Base-by-base conservation (phyloP, 2,888 invertebrate genomes). In the Craniophora ligustri region DNA sequence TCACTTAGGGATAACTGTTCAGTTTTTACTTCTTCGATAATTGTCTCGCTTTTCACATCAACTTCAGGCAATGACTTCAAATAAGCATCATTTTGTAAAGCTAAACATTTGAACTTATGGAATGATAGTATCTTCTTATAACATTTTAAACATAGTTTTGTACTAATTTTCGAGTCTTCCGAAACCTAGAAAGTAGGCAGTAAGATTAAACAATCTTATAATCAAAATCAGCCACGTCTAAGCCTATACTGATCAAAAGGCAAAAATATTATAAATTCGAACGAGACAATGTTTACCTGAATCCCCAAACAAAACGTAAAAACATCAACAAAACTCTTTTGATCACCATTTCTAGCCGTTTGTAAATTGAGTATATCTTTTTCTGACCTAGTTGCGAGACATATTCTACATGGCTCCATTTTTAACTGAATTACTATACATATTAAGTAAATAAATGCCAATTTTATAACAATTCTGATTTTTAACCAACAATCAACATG, bases 81-180 rank as follows among this genome's bases (percentile, higher is more conserved):
- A 65, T 84, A 84, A 2, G 66, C 54, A 62, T 91, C 84, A 70
- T 76, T 89, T 68, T 83, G 82, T 57, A 85, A 54, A 30, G 88
- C 91, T 58, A 84, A 57, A 14, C 66, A 57, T 72, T 92, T 92
- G 59, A 91, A 92, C 58, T 86, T 77, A 50, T 87, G 76, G 63
- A 84, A 89, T 10, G 79, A 68, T 48, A 86, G 40, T 19, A 89
- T 76, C 73, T 86, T 89, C 48, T 63, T 81, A 59, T 74, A 87
- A 67, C 92, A 92, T 72, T 85, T 82, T 48, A 72, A 35, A 76
- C 92, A 92, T 34, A 91, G 54, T 53, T 87, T 88, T 68, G 81
- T 81, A 65, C 74, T 82, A 8, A 80, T 35, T 58, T 79, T 83
- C 18, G 81, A 72, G 34, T 83, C 72, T 51, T 76, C 44, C 11